These are phyloP conservation scores for Chymomyza caudatula DNA, from an alignment of 2,888 invertebrate species.

Conservation along the genomic window DNA sequence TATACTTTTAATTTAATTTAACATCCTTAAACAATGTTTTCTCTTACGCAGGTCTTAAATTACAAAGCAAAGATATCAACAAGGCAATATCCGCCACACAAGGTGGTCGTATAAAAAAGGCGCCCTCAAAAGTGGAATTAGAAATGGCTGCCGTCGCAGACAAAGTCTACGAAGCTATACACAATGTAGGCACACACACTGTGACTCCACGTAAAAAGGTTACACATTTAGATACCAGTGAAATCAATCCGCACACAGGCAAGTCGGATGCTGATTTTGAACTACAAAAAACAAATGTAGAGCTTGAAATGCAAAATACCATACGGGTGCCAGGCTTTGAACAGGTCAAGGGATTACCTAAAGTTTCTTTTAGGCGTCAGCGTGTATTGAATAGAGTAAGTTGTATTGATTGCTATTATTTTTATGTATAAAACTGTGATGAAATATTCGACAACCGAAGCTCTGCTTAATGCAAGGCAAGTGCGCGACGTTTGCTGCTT, in stretches of 20 bases:
- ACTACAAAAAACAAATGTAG: constrained; percentile 46
- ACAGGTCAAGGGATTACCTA: constrained; percentile 77
- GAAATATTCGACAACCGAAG: constrained; percentile 78
- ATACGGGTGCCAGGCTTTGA: constrained; percentile 79
- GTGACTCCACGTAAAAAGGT: constrained; percentile 29
- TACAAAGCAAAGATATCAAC: constrained; percentile 37
- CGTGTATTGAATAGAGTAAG: constrained; percentile 76
- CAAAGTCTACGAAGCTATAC: constrained; percentile 52
- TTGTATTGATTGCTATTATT: neutral
- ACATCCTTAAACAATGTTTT: neutral
- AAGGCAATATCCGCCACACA: constrained; percentile 58
- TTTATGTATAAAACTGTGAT: constrained; percentile 55
- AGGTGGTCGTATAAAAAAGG: constrained; percentile 31
- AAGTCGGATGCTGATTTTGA: constrained; percentile 35
- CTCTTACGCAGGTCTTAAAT: constrained; percentile 18
- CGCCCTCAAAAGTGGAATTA: constrained; percentile 35
- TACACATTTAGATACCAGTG: constrained; percentile 45
- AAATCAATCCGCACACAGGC: constrained; percentile 48
- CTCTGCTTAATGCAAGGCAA: constrained; percentile 38
- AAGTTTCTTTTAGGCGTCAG: constrained; percentile 79
- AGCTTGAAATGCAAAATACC: constrained; percentile 51
- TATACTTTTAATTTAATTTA: neutral
- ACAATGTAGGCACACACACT: constrained; percentile 30
- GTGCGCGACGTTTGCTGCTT: constrained; percentile 53
- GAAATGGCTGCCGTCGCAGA: constrained; percentile 49